Evolutionary conservation across 2,888 invertebrate species (phyloP).

Genomic region (Liopterus haemorrhoidalis): DNA sequence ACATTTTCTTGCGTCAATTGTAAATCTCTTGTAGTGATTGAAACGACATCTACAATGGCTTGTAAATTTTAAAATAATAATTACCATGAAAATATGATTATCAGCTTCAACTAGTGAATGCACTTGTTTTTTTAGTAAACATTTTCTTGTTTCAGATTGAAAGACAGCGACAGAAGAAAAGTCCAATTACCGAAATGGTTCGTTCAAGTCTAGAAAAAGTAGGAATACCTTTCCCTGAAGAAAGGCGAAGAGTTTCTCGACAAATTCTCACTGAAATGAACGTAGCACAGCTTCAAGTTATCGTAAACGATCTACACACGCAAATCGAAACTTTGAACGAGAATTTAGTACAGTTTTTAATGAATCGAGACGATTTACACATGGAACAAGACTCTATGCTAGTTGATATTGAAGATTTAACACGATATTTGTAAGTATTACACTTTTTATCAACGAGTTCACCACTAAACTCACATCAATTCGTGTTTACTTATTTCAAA

Average conservation of each 20-base stretch:
- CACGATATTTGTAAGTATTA: constrained; percentile 74
- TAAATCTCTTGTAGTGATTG: too few species aligned
- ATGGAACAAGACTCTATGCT: constrained; percentile 98
- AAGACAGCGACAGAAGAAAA: constrained; percentile 64
- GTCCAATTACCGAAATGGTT: constrained; percentile 83
- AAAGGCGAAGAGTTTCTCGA: constrained; percentile 74
- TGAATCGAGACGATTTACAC: constrained; percentile 91
- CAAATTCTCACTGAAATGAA: constrained; percentile 89
- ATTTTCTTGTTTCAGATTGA: constrained; percentile 47
- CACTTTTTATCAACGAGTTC: too few species aligned
- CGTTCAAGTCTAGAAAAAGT: constrained; percentile 74
- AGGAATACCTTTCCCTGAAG: constrained; percentile 74
- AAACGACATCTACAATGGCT: too few species aligned
- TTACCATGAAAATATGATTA: constrained; percentile 3
- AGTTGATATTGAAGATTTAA: constrained; percentile 94
- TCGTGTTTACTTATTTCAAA: too few species aligned
- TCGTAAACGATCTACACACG: constrained; percentile 89
- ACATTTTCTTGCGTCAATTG: too few species aligned
- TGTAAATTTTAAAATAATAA: not conserved
- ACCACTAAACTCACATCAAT: too few species aligned
- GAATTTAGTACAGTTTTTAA: constrained; percentile 77
- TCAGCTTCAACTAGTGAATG: not conserved
- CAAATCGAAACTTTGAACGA: constrained; percentile 92
- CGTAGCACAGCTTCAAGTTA: constrained; percentile 86
- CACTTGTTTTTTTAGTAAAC: not conserved